These are phyloP conservation scores for Eupelmus urozonus DNA, from an alignment of 2,888 invertebrate species.

Conservation along the genomic window DNA sequence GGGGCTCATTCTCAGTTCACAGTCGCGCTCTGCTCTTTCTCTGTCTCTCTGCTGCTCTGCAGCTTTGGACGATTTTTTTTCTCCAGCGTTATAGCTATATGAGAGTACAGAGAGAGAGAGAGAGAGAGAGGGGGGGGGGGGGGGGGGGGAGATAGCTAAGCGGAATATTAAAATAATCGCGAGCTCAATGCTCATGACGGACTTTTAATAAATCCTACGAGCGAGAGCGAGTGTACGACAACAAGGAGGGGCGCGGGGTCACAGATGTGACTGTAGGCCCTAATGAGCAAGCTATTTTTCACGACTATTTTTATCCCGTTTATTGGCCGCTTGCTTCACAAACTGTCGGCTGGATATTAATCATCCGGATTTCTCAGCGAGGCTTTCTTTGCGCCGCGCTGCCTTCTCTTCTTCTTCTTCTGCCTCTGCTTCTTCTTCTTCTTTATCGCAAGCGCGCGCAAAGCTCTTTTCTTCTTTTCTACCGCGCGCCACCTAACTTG, in stretches of 20 bases:
- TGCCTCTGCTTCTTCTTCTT: not conserved
- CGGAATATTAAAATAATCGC: conserved; percentile 56
- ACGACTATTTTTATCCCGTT: conserved; percentile 78
- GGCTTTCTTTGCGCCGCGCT: conserved; percentile 63
- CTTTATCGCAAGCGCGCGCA: not conserved
- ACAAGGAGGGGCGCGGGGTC: conserved; percentile 61
- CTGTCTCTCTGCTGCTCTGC: conserved; percentile 26
- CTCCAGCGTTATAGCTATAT: too few species aligned
- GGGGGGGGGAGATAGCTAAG: too few species aligned
- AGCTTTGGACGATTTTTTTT: not conserved
- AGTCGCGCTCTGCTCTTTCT: conserved; percentile 17
- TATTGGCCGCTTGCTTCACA: conserved; percentile 77
- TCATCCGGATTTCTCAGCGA: conserved; percentile 75
- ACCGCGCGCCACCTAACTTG: too few species aligned
- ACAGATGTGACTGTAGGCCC: conserved; percentile 77
- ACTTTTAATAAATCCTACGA: conserved; percentile 59
- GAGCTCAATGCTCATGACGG: conserved; percentile 48
- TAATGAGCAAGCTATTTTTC: conserved; percentile 78
- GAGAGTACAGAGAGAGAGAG: too few species aligned
- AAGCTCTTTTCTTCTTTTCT: not conserved
- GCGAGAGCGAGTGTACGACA: conserved; percentile 23
- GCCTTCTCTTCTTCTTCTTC: not conserved
- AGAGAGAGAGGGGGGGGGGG: too few species aligned
- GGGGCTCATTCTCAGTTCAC: not conserved
- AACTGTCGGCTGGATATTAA: conserved; percentile 78